These are phyloP conservation scores for Brachionichthys hirsutus DNA, from an alignment of 2,113 vertebrate genomes.

Conservation along the genomic window DNA sequence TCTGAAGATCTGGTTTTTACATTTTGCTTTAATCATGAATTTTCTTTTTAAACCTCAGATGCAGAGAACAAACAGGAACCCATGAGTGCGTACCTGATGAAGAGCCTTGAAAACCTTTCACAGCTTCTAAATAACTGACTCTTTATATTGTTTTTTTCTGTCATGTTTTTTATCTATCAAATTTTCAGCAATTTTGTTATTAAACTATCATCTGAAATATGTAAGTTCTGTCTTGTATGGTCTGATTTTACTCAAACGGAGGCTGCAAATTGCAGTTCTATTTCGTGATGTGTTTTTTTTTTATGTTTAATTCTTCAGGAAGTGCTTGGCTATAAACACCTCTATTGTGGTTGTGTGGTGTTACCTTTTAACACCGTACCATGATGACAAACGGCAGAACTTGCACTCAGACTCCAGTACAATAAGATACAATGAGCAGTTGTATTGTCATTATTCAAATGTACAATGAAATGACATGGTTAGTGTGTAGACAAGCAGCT, in stretches of 20 bases:
- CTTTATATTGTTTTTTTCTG: slow-evolving; percentile 34
- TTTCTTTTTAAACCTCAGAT: slow-evolving; percentile 64
- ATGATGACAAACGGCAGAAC: neutral
- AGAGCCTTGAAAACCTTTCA: slow-evolving; percentile 87
- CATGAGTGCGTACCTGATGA: slow-evolving; percentile 80
- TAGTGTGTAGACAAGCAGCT: no score
- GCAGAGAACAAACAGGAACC: slow-evolving; percentile 71
- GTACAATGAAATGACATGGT: no score
- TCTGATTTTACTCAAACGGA: neutral
- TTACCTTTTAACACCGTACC: neutral
- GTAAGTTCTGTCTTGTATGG: neutral
- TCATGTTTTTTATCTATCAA: slow-evolving; percentile 30
- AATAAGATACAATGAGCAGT: no score
- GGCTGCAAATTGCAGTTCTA: neutral
- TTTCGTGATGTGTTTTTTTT: neutral
- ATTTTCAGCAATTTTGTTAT: slow-evolving; percentile 26
- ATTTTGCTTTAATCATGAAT: neutral
- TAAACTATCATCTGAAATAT: slow-evolving; percentile 35
- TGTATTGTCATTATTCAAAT: no score
- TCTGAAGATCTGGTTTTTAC: neutral
- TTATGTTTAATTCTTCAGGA: neutral
- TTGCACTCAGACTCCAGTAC: neutral
- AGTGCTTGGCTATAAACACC: neutral
- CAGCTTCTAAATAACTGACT: slow-evolving; percentile 81
- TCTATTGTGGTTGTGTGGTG: neutral